Evolutionary conservation across 2,797 vertebrate species (phyloP), one percentile per base, ranked within the genome.

Genomic region (Pterois miles): DNA sequence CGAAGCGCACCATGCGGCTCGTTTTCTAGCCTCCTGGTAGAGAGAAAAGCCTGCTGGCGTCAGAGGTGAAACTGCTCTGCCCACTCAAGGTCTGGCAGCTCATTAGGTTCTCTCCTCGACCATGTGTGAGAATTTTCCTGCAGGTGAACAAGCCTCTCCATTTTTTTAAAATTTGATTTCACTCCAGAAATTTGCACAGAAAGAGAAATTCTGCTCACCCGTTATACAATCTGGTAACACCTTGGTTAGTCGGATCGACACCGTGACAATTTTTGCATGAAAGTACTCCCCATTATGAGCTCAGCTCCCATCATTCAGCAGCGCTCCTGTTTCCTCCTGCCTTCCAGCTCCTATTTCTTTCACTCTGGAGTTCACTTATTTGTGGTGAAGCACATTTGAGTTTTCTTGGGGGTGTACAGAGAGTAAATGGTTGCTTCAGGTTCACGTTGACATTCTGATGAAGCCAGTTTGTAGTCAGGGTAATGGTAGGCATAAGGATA

Each of bases 71-170:
- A 78, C 85, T 81, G 66, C 81, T 81, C 85, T 71, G 76, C 89
- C 87, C 82, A 91, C 88, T 88, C 84, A 74, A 86, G 84, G 90
- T 89, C 88, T 89, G 84, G 82, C 87, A 87, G 85, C 87, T 91
- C 88, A 91, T 93, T 88, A 87, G 69, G 60, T 83, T 82, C 83
- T 83, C 73, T 83, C 89, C 76, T 82, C 54, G 8, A 70, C 74
- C 78, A 81, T 81, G 82, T 86, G 86, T 85, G 76, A 83, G 38
- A 78, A 84, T 81, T 75, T 40, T 84, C 89, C 88, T 53, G 63
- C 71, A 86, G 85, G 83, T 72, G 71, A 82, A 52, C 1, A 1
- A 83, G 50, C 29, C 69, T 77, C 75, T 83, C 36, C 74, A 48
- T 14, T 65, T 62, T 25, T 62, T n/a, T n/a, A n/a, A n/a, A n/a